Conservation (phyloP, 2,888 invertebrate species). For the Phaedon cochleariae region DNA sequence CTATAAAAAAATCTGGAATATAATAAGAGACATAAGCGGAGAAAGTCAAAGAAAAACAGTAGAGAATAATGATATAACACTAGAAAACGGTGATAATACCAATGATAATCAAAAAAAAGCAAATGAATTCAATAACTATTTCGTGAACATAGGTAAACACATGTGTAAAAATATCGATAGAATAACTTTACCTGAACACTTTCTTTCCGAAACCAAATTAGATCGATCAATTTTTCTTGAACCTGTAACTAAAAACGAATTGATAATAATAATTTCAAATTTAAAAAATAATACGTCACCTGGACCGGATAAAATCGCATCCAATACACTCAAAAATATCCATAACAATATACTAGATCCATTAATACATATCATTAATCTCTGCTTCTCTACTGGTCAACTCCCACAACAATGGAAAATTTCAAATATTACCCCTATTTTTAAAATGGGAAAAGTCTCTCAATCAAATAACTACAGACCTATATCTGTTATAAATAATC, state of each 20-base stretch:
- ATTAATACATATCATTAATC: constrained; percentile 9
- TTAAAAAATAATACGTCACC: constrained; percentile 11
- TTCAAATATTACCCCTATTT: constrained; percentile 3
- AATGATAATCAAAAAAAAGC: background rate
- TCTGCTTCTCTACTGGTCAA: constrained; percentile 4
- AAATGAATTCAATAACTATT: no score
- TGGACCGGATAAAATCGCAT: constrained; percentile 4
- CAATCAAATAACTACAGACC: background rate
- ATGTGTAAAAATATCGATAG: background rate
- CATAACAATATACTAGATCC: constrained; percentile 7
- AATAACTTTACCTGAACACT: background rate
- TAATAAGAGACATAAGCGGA: constrained; percentile 7
- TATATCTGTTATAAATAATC: constrained; percentile 1
- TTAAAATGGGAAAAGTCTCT: background rate
- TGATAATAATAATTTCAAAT: constrained; percentile 6
- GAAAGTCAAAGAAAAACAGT: background rate
- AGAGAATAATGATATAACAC: constrained; percentile 2
- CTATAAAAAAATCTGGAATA: constrained; percentile 10
- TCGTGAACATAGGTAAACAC: background rate
- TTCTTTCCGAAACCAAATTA: background rate
- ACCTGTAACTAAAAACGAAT: constrained; percentile 5
- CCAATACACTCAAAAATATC: constrained; percentile 1
- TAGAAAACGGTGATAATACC: background rate
- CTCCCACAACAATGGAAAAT: constrained; percentile 1
- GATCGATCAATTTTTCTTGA: constrained; percentile 1